Base-by-base conservation (phyloP, 2,888 invertebrate genomes). In the Syrphus vitripennis region DNA sequence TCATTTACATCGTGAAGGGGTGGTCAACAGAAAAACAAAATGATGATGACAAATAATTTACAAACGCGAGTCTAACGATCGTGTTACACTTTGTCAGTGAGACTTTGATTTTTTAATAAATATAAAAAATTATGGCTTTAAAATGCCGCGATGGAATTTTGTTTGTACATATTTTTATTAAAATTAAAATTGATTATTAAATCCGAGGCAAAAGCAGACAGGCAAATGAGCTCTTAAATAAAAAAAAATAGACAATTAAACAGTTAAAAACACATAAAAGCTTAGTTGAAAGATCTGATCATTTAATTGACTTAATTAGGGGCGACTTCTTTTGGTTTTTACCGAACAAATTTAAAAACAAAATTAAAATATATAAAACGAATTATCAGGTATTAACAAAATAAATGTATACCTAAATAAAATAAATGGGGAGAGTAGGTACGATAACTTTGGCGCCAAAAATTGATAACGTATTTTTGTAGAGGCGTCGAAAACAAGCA, bases 31-130 rank as follows among this genome's bases (percentile, higher is more conserved):
- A 42, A 29, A 37, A 55, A 24, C 10, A 26, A 48, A 19, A 21
- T 3, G 7, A 34, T 5, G n/a, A 55, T 80, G 80, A 83, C 79
- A 79, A 83, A 83, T 50, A n/a, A 24, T 83, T 69, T 53, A n/a
- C 26, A 67, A 67, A 29, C 61, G n/a, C n/a, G 3, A 37, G 14
- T 48, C 55, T 55, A 29, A 75, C 42, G 67, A 80, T 70, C 63
- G 31, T 65, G 63, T 63, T 63, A 55, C 53, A 50, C n/a, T 80
- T 34, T 57, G 48, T 14, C 61, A 16, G 29, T 12, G 50, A 53
- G 42, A 16, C 57, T 57, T 45, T 61, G 70, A 71, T 57, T 61
- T 61, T 9, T 40, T 24, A 24, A 59, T 6, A n/a, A 6, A n/a
- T n/a, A n/a, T n/a, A n/a, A 26, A 37, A 14, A 59, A 16, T 3